Evolutionary conservation across 2,797 vertebrate species (phyloP).

Genomic region (Coreius guichenoti): DNA sequence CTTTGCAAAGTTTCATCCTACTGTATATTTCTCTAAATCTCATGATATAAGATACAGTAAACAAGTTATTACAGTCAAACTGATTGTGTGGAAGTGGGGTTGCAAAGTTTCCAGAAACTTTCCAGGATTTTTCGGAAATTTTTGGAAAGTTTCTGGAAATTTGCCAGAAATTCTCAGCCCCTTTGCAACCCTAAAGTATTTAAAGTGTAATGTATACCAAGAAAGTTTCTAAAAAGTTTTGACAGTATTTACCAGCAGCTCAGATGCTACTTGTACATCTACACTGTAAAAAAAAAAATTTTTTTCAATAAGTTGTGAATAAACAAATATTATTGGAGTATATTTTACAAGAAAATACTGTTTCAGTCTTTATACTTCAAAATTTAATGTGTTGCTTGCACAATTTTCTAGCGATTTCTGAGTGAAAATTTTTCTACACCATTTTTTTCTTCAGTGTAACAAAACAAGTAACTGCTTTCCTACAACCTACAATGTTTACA

Average conservation of each 20-base stretch:
- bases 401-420: no score
- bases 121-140: no score
- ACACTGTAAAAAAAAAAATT: no score
- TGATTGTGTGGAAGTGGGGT: not conserved
- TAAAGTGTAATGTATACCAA: not conserved
- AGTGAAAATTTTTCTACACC: not conserved
- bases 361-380: not conserved
- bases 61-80: not conserved
- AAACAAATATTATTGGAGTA: not conserved
- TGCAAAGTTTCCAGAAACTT: no score
- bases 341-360: not conserved
- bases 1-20: not conserved
- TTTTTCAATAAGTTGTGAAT: not conserved
- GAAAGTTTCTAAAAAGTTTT: no score
- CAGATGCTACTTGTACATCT: not conserved
- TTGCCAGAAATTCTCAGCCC: no score
- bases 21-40: not conserved
- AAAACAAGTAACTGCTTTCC: no score
- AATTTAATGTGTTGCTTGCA: not conserved
- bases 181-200: not conserved
- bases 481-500: not conserved
- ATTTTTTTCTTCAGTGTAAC: not conserved
- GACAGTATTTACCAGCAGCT: not conserved
- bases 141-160: no score
- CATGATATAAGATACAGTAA: not conserved